A percentile compares a stretch with the other conserved stretches of the same genome.
Conservation (phyloP, 2,797 vertebrate genomes). For the Selene dorsalis region DNA sequence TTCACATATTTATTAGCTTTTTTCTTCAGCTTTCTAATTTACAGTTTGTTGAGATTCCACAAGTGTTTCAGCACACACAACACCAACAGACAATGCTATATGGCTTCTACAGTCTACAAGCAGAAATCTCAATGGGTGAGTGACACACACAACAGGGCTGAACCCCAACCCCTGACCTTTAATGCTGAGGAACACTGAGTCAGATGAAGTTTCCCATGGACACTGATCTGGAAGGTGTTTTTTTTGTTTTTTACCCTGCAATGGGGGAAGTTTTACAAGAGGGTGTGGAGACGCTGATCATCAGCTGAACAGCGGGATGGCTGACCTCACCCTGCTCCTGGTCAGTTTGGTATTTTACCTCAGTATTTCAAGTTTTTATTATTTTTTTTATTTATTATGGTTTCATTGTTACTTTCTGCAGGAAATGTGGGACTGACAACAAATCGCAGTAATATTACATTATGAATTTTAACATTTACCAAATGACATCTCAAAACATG, state of each 20-base stretch:
- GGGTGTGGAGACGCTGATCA: slow-evolving; percentile 10
- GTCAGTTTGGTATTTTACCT: slow-evolving; percentile 26
- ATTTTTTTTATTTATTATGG: too few relatives aligned
- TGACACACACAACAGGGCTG: slow-evolving; percentile 18
- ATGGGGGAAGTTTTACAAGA: slow-evolving; percentile 5
- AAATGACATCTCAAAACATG: slow-evolving; percentile 43
- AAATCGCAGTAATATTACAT: slow-evolving; percentile 20
- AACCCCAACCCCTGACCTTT: slow-evolving; percentile 50
- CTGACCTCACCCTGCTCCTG: slow-evolving; percentile 36
- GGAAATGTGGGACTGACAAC: slow-evolving; percentile 9
- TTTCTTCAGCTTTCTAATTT: slow-evolving; percentile 76
- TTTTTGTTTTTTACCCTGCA: not conserved
- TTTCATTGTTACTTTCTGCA: slow-evolving; percentile 21
- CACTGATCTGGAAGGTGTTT: slow-evolving; percentile 26
- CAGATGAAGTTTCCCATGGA: slow-evolving; percentile 31
- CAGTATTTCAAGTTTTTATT: not conserved
- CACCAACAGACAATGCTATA: slow-evolving; percentile 80
- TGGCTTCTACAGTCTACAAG: slow-evolving; percentile 89
- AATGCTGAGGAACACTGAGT: slow-evolving; percentile 47
- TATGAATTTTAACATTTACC: slow-evolving; percentile 37
- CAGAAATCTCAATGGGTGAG: slow-evolving; percentile 65
- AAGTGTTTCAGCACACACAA: slow-evolving; percentile 85
- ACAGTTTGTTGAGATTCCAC: slow-evolving; percentile 84
- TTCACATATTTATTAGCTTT: slow-evolving; percentile 72
- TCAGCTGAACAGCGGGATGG: slow-evolving; percentile 38